These are phyloP conservation scores for Perizoma affinitatum DNA, from an alignment of 2,888 invertebrate genomes.

Conservation along the genomic window DNA sequence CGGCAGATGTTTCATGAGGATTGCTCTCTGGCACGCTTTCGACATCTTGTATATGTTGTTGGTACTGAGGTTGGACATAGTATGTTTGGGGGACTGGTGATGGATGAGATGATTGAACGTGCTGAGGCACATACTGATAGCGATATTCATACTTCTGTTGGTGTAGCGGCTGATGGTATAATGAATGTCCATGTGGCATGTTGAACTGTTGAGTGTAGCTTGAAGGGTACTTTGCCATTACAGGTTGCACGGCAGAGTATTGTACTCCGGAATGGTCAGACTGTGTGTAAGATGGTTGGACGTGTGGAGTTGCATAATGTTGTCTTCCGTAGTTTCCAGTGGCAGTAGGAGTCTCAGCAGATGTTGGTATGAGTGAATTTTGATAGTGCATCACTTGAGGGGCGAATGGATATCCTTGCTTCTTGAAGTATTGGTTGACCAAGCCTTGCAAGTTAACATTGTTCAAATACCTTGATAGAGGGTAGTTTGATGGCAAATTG, in stretches of 20 bases:
- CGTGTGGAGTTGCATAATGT: conserved; percentile 69
- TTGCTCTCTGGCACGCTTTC: conserved; percentile 37
- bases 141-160: conserved; percentile 67
- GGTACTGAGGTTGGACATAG: conserved; percentile 63
- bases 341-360: conserved; percentile 42
- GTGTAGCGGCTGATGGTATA: conserved; percentile 60
- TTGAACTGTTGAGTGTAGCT: conserved; percentile 62
- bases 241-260: conserved; percentile 78
- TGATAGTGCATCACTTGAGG: conserved; percentile 71
- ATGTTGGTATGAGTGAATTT: conserved; percentile 45
- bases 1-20: conserved; percentile 43
- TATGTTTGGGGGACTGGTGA: conserved; percentile 55
- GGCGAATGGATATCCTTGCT: conserved; percentile 69
- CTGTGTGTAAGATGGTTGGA: conserved; percentile 72
- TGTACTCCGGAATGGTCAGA: conserved; percentile 74
- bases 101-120: conserved; percentile 27
- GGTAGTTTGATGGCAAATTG: conserved; percentile 82
- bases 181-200: conserved; percentile 56
- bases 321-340: conserved; percentile 56
- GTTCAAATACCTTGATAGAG: conserved; percentile 80
- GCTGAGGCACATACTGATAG: conserved; percentile 64
- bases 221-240: conserved; percentile 75
- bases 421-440: conserved; percentile 80
- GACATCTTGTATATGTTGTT: conserved; percentile 51
- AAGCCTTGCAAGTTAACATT: conserved; percentile 82